A percentile compares a stretch with the other conserved stretches of the same genome.
Evolutionary conservation across 2,888 invertebrate genomes (phyloP).

Genomic region (Trachelus tabidus): DNA sequence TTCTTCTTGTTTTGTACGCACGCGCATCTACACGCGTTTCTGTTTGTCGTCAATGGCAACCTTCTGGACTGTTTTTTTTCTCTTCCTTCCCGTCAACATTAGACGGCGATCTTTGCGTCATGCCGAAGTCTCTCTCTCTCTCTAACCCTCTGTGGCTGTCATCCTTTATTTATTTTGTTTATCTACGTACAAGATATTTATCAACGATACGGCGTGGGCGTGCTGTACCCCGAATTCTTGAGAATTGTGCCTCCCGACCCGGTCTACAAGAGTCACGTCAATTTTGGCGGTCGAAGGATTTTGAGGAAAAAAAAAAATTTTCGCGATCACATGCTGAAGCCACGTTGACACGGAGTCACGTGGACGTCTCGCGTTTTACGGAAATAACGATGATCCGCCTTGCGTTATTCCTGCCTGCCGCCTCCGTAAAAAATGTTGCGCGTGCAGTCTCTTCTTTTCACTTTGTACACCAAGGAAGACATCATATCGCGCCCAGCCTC

Average conservation of each 20-base stretch:
- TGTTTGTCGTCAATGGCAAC: too few relatives aligned
- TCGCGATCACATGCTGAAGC: conserved; percentile 4
- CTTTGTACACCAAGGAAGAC: neutral
- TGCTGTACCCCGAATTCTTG: too few relatives aligned
- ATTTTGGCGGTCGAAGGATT: neutral
- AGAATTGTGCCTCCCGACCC: too few relatives aligned
- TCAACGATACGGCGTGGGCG: too few relatives aligned
- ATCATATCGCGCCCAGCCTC: too few relatives aligned
- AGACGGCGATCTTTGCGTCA: conserved; percentile 3
- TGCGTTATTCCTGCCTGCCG: conserved; percentile 35
- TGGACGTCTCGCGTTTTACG: conserved; percentile 26
- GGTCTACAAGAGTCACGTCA: too few relatives aligned
- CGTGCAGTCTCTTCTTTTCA: neutral
- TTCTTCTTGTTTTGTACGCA: conserved; percentile 16
- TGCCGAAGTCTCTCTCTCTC: neutral
- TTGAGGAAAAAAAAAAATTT: neutral
- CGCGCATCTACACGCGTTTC: too few relatives aligned
- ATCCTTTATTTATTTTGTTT: too few relatives aligned
- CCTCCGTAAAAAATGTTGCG: conserved; percentile 17
- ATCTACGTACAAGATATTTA: too few relatives aligned
- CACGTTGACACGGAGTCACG: conserved; percentile 22
- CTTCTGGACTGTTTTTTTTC: neutral
- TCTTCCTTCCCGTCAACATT: conserved; percentile 15
- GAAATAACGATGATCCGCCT: conserved; percentile 47
- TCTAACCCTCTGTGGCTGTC: neutral